These are phyloP conservation scores for Austrolebias charrua DNA, from an alignment of 2,797 vertebrate genomes.

Conservation along the genomic window DNA sequence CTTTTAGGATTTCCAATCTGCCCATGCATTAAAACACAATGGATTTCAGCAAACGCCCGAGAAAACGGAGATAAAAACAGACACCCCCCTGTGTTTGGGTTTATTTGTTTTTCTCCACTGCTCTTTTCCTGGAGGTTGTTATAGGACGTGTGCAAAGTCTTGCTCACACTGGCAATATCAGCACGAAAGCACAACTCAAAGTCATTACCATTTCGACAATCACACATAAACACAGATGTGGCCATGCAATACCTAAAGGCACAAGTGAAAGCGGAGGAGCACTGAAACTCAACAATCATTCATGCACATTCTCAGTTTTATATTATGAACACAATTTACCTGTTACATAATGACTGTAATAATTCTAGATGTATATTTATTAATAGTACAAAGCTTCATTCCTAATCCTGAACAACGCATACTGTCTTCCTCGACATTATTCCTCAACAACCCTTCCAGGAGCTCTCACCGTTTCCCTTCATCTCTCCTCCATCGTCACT, in stretches of 20 bases:
- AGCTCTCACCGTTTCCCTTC: slow-evolving; percentile 55
- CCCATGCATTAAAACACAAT: slow-evolving; percentile 25
- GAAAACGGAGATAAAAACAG: slow-evolving; percentile 24
- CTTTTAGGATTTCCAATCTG: slow-evolving; percentile 17
- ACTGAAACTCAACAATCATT: slow-evolving; percentile 16
- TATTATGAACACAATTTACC: slow-evolving; percentile 54
- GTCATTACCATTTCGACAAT: slow-evolving; percentile 28
- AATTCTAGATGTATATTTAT: slow-evolving; percentile 53
- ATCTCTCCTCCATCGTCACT: slow-evolving; percentile 59
- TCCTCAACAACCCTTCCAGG: slow-evolving; percentile 40
- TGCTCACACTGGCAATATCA: slow-evolving; percentile 52
- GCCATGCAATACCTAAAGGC: slow-evolving; percentile 46
- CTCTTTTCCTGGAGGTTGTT: slow-evolving; percentile 61
- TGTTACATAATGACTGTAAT: slow-evolving; percentile 52
- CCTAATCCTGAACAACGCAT: slow-evolving; percentile 39
- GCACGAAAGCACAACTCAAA: slow-evolving; percentile 19
- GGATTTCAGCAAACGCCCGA: slow-evolving; percentile 25
- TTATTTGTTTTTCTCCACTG: slow-evolving; percentile 47
- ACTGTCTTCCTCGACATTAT: neutral
- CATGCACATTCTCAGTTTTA: slow-evolving; percentile 32
- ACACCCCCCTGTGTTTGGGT: slow-evolving; percentile 19
- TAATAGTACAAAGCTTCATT: slow-evolving; percentile 62
- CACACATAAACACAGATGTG: slow-evolving; percentile 17
- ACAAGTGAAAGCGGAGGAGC: slow-evolving; percentile 10
- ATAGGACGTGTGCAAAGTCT: slow-evolving; percentile 50